These are phyloP conservation scores for Odontocolon sp. DNA, from an alignment of 2,888 invertebrate species.

Conservation along the genomic window DNA sequence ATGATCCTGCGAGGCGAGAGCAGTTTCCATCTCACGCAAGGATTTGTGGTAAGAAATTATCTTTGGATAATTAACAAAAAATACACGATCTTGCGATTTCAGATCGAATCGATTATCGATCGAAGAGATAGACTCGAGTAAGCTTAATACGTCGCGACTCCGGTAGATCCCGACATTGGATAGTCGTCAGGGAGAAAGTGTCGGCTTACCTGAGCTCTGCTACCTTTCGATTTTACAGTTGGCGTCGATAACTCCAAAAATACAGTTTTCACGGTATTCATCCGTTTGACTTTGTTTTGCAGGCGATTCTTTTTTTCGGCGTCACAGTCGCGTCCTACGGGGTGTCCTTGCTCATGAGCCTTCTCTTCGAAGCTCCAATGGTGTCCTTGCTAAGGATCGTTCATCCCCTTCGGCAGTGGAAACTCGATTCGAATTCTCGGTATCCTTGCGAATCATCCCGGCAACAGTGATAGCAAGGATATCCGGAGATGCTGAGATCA, in stretches of 20 bases:
- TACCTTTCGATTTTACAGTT: not conserved
- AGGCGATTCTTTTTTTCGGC: slow-evolving; percentile 83
- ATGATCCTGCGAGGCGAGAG: slow-evolving; percentile 81
- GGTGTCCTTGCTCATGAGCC: slow-evolving; percentile 81
- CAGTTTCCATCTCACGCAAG: slow-evolving; percentile 81
- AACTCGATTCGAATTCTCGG: slow-evolving; percentile 45
- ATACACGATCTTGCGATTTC: no score
- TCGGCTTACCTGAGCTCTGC: not conserved
- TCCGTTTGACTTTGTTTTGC: slow-evolving; percentile 63
- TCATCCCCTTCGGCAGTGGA: slow-evolving; percentile 77
- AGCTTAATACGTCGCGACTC: not conserved
- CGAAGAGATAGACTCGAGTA: not conserved
- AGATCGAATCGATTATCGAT: not conserved
- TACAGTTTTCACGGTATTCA: no score
- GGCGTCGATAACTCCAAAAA: slow-evolving; percentile 21
- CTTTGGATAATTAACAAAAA: no score
- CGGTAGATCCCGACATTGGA: slow-evolving; percentile 2
- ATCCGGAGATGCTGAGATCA: no score
- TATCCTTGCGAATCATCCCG: not conserved
- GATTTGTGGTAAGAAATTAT: slow-evolving; percentile 82
- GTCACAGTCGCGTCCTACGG: slow-evolving; percentile 80
- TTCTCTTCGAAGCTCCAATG: slow-evolving; percentile 85
- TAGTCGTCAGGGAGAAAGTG: slow-evolving; percentile 7
- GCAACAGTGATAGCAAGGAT: no score
- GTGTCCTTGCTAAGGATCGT: slow-evolving; percentile 82